Evolutionary conservation across 2,113 vertebrate genomes (phyloP), one percentile per base, ranked within the genome.

Genomic region (Brachypodius melanocephalos): DNA sequence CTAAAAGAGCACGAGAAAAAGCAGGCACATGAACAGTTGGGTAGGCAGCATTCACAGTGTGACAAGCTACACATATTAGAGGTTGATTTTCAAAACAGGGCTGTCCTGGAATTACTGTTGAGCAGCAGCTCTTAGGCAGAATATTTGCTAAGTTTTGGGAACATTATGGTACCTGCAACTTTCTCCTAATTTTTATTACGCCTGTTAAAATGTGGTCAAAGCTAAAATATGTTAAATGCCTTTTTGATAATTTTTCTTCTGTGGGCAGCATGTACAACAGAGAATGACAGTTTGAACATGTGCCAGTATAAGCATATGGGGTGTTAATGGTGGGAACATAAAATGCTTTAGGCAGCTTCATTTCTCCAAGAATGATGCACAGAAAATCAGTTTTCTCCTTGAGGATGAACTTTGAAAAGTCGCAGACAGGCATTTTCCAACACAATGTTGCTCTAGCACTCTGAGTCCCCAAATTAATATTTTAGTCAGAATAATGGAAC

Each of bases 351-450:
- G 59, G 90, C 81, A 76, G 54, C 20, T 93, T 66, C 76, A 69
- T 93, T 89, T 89, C 91, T 74, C 68, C 66, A 86, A 95, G 90
- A 96, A 88, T 74, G 68, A 84, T 88, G 40, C 80, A 90, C 85
- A 87, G 67, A 89, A 94, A 94, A 88, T 75, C 94, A 91, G 65
- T 93, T 95, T 87, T 89, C 51, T 96, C 90, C 80, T 97, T 78
- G 81, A 94, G 84, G 77, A 94, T 85, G 63, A 71, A 90, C 72
- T 92, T 93, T 43, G 42, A 71, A 94, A 94, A 85, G 86, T 89
- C 90, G 15, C 63, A 89, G 83, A 65, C 45, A 71, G 62, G 40
- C 63, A 81, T 89, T 97, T 96, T 88, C 58, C 34, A 91, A 54
- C 83, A 91, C 59, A 93, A 51, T 85, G 15, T 66, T 91, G 57